Base-by-base conservation (phyloP, 2,797 vertebrate species). In the Botia almorhae region DNA sequence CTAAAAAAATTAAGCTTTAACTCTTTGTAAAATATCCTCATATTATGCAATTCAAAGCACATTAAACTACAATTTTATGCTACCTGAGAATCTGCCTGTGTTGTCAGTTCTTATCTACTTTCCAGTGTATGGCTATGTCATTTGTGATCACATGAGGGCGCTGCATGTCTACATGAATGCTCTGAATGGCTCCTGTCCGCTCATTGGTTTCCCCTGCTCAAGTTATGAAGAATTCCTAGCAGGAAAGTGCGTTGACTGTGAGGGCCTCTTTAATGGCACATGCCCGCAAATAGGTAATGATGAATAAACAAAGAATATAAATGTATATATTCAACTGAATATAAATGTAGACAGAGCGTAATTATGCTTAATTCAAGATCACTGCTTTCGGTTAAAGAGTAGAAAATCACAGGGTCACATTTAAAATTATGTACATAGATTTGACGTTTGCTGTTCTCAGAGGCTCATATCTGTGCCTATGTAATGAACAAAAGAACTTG, bases 131-230 rank as follows among this genome's bases (percentile, higher is more conserved):
- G 91, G 90, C 16, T 96, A 96, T 80, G 89, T 98, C 82, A 96
- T 98, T 81, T 99, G 98, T 16, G 97, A 99, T 93, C 98, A 99
- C 93, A 97, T 98, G 96, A 96, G 97, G 88, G 97, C 97, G 4
- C 90, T 98, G 81, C 85, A 95, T 21, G 94, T 98, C 90, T 99
- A 97, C 87, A 91, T 97, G 87, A 98, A 93, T 7, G 94, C 95
- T 1, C 83, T 99, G 84, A 94, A 91, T 48, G 80, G 93, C 2
- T 89, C 93, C 2, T 99, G 98, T 80, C 85, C 89, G 0, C 14
- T 97, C 0, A 2, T 84, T 61, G 98, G 96, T 0, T 94, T 98
- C 87, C 96, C 97, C 0, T 99, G 97, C 81, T 60, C 81, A 80
- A 95, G 82, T 83, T 96, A 97, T 80, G 93, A 95, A 63, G 89